Base-by-base conservation (phyloP, 2,797 vertebrate genomes). In the Cephalopachus bancanus region DNA sequence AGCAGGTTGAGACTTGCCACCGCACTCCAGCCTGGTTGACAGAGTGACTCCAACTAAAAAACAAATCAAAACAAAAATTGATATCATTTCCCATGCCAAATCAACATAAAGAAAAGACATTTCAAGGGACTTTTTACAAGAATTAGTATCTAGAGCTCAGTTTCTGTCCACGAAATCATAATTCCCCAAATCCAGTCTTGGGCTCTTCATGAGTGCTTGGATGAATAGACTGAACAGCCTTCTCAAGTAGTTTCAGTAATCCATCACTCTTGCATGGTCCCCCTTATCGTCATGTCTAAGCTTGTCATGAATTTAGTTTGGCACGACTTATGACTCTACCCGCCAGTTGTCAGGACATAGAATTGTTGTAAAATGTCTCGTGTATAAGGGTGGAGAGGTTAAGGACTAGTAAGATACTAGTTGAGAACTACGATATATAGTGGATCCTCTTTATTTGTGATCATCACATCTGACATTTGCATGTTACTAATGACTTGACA, bases 81-180 rank as follows among this genome's bases (percentile, higher is more conserved):
- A 84, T 87, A 69, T 81, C 71, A 91, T 96, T 93, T 95, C 16
- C 59, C 53, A 20, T 87, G 65, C 33, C 76, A 92, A 95, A 87
- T 89, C 93, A 89, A 91, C 78, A 86, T 65, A 86, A 87, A 86
- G 33, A 91, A 84, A 95, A 87, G 53, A 79, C 12, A n/a, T 76
- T 96, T 80, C 19, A 92, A 96, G 55, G 57, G 64, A 5, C 62
- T 84, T 0, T 86, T 96, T 87, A 44, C 51, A 91, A 89, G 22
- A 72, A 30, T 67, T 89, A 59, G 84, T 30, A 55, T 65, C 53
- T 37, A 59, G 30, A 75, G 33, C 57, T 89, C 62, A 75, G 28
- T 94, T 97, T 51, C 62, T 95, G 16, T 81, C 33, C 15, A 84
- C 4, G 84, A 80, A 81, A 74, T 93, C 10, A 30, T 37, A 62